Conservation (phyloP, 2,113 vertebrate genomes). For the Megaceryle torquata region DNA sequence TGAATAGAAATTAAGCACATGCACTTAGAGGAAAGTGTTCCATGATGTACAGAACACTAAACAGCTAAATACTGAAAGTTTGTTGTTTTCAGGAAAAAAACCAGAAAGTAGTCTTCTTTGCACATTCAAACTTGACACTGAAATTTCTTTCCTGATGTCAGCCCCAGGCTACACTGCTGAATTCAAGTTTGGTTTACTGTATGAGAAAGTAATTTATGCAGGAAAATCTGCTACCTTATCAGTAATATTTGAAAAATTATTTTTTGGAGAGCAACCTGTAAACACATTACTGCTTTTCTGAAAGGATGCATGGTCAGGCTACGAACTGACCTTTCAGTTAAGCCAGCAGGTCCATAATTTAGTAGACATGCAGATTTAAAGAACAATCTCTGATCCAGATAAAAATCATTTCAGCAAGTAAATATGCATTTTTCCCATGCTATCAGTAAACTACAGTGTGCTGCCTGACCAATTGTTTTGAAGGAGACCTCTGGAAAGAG, state of each 20-base stretch:
- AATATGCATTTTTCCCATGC: neutral
- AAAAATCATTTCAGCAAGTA: conserved; percentile 10
- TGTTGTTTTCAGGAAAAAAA: neutral
- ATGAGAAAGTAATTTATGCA: neutral
- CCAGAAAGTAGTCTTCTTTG: neutral
- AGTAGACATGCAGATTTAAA: neutral
- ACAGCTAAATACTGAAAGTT: neutral
- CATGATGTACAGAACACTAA: neutral
- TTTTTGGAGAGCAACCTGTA: neutral
- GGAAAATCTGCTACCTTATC: neutral
- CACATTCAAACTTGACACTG: neutral
- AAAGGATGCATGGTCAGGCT: neutral
- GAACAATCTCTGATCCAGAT: neutral
- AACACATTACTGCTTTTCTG: neutral
- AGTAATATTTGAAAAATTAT: neutral
- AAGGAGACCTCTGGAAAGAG: neutral
- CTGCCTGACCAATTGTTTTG: neutral
- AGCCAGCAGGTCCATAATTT: neutral
- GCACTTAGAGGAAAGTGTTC: neutral
- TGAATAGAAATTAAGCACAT: conserved; percentile 20
- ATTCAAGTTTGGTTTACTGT: neutral
- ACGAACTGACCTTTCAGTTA: neutral
- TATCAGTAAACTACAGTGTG: neutral
- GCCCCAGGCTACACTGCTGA: neutral
- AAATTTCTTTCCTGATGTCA: neutral